Conservation (phyloP, 2,113 vertebrate genomes). For the Eptesicus fuscus region DNA sequence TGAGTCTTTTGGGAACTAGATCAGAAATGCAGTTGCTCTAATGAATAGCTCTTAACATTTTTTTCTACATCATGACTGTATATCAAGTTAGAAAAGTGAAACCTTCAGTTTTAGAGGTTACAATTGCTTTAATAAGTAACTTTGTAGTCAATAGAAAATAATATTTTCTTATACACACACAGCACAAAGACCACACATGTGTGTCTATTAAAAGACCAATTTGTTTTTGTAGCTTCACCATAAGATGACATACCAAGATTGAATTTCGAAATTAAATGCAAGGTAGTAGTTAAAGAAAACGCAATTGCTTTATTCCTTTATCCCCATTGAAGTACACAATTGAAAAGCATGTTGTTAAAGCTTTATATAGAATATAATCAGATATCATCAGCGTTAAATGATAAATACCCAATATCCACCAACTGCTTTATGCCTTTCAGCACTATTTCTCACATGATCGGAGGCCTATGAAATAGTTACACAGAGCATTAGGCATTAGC, state of each 20-base stretch:
- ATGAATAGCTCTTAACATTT: neutral
- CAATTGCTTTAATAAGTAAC: neutral
- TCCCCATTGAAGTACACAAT: neutral
- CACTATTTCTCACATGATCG: neutral
- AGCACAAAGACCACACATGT: neutral
- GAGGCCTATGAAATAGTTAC: neutral
- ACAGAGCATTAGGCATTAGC: neutral
- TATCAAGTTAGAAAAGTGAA: neutral
- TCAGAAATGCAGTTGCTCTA: constrained; percentile 45
- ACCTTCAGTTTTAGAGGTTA: neutral
- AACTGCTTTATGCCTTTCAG: neutral
- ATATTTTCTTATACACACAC: neutral
- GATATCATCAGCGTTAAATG: neutral
- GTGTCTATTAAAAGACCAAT: neutral
- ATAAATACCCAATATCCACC: neutral
- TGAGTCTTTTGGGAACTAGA: neutral
- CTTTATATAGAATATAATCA: neutral
- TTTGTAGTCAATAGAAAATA: neutral
- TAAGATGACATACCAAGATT: neutral
- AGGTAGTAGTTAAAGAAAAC: neutral
- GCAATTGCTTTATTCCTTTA: neutral
- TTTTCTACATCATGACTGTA: neutral
- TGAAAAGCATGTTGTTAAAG: neutral
- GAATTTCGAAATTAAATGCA: neutral
- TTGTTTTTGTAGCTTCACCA: neutral